A percentile compares a stretch with the other conserved stretches of the same genome.
Evolutionary conservation across 2,888 invertebrate genomes (phyloP).

Genomic region (Pilophorus perplexus): DNA sequence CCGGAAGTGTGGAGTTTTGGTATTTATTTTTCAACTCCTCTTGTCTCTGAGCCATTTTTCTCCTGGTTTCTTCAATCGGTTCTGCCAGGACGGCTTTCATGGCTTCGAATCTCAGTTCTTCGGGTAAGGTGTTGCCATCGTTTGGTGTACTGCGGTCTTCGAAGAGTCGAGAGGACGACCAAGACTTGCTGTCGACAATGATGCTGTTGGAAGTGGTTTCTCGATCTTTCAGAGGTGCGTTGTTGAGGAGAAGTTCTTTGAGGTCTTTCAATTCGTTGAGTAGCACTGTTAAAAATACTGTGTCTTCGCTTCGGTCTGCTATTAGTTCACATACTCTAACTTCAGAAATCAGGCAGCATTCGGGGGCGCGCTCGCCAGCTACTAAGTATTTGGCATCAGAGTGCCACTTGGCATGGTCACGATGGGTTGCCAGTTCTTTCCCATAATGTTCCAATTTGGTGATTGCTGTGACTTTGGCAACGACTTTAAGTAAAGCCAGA

Average conservation of each 20-base stretch:
- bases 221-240: too few species aligned
- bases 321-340: too few species aligned
- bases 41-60: neutral
- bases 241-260: too few species aligned
- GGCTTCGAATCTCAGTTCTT: constrained; percentile 5
- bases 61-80: neutral
- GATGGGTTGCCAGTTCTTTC: too few species aligned
- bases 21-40: neutral
- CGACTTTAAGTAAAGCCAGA: neutral
- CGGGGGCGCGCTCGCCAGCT: too few species aligned
- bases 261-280: too few species aligned
- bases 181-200: neutral
- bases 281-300: too few species aligned
- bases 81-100: neutral
- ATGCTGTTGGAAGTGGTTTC: too few species aligned
- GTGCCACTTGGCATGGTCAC: too few species aligned
- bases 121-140: neutral
- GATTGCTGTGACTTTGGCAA: neutral
- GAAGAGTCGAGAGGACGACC: neutral
- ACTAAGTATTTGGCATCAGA: too few species aligned
- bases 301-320: too few species aligned
- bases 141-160: neutral
- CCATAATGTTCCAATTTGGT: neutral
- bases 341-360: too few species aligned
- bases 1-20: neutral